phyloP scores from a whole-genome alignment of 1,140 invertebrate genomes.

The Brachionus sp. region DNA sequence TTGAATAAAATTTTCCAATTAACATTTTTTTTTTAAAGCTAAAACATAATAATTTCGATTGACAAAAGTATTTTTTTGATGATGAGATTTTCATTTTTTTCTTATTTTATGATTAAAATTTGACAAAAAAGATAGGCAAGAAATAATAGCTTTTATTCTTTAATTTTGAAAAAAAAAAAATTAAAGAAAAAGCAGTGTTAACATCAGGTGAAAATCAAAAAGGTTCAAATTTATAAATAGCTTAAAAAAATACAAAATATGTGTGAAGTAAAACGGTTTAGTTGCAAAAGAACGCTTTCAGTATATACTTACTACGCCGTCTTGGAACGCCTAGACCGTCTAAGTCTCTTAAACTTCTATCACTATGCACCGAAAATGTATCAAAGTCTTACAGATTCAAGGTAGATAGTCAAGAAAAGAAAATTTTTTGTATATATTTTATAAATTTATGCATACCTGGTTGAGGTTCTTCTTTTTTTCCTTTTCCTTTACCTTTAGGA shows the following conservation, averaged over 20 bases:
- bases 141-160: background rate
- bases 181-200: background rate
- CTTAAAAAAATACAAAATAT: background rate
- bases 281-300: background rate
- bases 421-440: background rate
- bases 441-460: background rate
- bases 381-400: constrained; percentile 18
- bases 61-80: too few relatives aligned
- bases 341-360: constrained; percentile 9
- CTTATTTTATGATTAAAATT: background rate
- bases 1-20: too few relatives aligned
- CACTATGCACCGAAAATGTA: constrained; percentile 27
- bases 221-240: background rate
- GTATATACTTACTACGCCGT: constrained; percentile 22
- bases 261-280: background rate
- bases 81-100: too few relatives aligned
- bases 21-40: too few relatives aligned
- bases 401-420: background rate
- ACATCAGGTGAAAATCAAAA: background rate
- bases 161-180: background rate
- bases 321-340: background rate
- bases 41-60: too few relatives aligned
- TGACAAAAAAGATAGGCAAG: background rate
- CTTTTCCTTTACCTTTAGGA: constrained; percentile 13
- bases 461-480: constrained; percentile 13